phyloP scores from a whole-genome alignment of 2,113 vertebrate genomes.

The Noturus placidus region DNA sequence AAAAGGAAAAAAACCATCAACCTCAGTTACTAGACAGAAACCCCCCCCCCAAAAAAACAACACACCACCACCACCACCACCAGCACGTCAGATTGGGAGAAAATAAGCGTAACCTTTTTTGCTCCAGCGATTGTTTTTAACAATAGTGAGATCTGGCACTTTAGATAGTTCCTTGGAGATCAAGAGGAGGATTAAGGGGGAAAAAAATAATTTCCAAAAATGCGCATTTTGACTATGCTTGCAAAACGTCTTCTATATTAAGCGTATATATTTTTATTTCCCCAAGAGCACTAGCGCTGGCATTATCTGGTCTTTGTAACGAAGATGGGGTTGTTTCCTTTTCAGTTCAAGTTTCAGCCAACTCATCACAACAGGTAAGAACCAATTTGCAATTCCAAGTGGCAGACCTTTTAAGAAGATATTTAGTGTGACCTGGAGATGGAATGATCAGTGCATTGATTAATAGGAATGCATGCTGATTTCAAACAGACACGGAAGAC shows the following conservation, averaged over 20 bases:
- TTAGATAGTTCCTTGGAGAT: not conserved
- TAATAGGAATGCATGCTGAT: not conserved
- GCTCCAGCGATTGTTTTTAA: not conserved
- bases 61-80: not conserved
- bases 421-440: not conserved
- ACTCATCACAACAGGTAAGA: not conserved
- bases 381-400: not conserved
- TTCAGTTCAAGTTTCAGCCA: not conserved
- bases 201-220: not conserved
- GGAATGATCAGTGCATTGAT: not conserved
- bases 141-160: not conserved
- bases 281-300: not conserved
- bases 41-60: no score
- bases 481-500: not conserved
- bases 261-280: not conserved
- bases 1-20: not conserved
- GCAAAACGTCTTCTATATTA: not conserved
- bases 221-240: not conserved
- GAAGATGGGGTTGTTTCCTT: not conserved
- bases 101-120: not conserved
- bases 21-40: conserved; percentile 17
- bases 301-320: not conserved
- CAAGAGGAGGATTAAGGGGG: not conserved
- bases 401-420: not conserved
- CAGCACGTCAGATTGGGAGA: not conserved